phyloP scores from a whole-genome alignment of 2,113 vertebrate species.

The Suncus etruscus region DNA sequence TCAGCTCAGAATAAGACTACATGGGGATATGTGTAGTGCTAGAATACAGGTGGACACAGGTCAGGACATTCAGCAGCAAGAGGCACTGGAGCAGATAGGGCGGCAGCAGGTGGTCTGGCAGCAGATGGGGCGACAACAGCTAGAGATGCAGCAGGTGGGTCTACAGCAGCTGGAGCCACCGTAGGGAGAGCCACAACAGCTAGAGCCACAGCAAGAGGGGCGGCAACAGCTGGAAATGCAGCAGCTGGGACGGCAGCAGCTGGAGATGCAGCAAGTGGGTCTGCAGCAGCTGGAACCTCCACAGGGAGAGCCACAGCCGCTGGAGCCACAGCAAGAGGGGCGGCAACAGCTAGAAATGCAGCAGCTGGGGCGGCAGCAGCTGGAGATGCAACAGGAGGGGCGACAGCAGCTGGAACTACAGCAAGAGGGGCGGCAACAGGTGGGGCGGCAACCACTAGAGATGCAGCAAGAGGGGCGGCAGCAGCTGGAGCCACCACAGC shows the following conservation, averaged over 20 bases:
- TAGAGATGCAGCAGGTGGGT: background rate
- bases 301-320: background rate
- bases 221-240: background rate
- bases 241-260: background rate
- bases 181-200: background rate
- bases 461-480: background rate
- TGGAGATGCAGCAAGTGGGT: background rate
- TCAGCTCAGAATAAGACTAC: background rate
- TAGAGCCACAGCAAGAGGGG: background rate
- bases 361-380: background rate
- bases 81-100: conserved; percentile 12
- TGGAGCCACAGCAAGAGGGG: background rate
- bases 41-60: background rate
- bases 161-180: background rate
- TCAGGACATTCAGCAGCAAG: background rate
- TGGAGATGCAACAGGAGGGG: background rate
- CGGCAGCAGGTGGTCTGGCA: background rate
- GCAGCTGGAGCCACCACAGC: conserved; percentile 44
- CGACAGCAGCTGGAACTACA: background rate
- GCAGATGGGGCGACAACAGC: background rate
- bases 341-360: background rate
- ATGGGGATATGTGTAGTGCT: background rate
- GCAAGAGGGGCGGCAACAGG: background rate
- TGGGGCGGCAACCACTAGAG: background rate
- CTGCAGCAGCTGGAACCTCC: background rate